Evolutionary conservation across 2,888 invertebrate genomes (phyloP).

Genomic region (Apomyelois bistriatella): DNA sequence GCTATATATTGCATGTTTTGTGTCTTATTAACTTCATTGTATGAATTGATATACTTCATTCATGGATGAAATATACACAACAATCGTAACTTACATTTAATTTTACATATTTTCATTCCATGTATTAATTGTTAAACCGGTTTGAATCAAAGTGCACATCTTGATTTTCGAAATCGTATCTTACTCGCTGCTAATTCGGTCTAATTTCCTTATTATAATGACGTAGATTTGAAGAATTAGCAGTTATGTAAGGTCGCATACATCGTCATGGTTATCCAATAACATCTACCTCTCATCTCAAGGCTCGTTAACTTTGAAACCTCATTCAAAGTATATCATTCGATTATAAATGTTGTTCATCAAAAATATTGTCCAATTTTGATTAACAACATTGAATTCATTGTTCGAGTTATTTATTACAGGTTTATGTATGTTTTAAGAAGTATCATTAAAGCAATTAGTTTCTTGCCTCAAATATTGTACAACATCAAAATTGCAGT

Average conservation of each 20-base stretch:
- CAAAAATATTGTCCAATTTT: background rate
- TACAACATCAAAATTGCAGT: too few relatives aligned
- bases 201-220: background rate
- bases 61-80: background rate
- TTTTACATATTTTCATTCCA: background rate
- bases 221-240: background rate
- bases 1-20: constrained; percentile 59
- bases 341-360: constrained; percentile 4
- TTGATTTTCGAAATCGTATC: background rate
- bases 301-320: constrained; percentile 26
- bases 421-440: too few relatives aligned
- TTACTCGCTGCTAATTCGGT: constrained; percentile 11
- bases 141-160: background rate
- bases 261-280: constrained; percentile 27
- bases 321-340: constrained; percentile 14
- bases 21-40: constrained; percentile 30
- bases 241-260: background rate
- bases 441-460: too few relatives aligned
- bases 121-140: background rate
- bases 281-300: constrained; percentile 72
- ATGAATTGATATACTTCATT: background rate
- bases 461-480: too few relatives aligned
- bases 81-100: background rate
- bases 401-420: background rate
- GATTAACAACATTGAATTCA: background rate